Conservation (phyloP, 2,888 invertebrate species). For the Theretra japonica region DNA sequence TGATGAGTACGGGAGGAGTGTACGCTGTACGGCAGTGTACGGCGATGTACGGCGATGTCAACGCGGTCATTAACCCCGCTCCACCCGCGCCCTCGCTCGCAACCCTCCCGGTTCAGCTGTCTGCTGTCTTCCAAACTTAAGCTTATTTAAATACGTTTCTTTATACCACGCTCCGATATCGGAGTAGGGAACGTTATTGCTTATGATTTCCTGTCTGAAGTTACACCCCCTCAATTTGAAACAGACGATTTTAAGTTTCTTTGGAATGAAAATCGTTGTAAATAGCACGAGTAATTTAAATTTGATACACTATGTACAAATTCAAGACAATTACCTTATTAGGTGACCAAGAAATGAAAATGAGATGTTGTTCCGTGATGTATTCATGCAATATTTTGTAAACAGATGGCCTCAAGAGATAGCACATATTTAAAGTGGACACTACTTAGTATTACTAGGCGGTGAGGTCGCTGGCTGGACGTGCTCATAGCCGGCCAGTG, state of each 20-base stretch:
- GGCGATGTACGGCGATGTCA: conserved; percentile 48
- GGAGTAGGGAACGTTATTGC: neutral
- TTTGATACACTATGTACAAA: no score
- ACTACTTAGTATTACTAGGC: conserved; percentile 9
- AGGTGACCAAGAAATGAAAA: no score
- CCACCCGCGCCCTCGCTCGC: conserved; percentile 49
- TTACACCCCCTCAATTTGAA: neutral
- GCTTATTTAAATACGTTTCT: conserved; percentile 11
- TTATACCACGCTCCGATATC: neutral
- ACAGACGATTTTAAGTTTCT: neutral
- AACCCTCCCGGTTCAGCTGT: conserved; percentile 47
- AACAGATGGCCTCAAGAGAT: neutral
- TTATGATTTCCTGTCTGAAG: neutral
- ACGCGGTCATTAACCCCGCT: conserved; percentile 64
- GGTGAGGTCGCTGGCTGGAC: neutral
- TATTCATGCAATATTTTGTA: neutral
- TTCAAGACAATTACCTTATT: no score
- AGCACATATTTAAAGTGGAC: neutral
- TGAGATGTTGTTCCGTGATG: no score
- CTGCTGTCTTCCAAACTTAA: conserved; percentile 26
- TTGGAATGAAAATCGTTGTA: no score
- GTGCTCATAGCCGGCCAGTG: conserved; percentile 9
- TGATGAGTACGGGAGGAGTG: conserved; percentile 17
- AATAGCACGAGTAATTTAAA: no score
- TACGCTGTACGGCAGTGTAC: conserved; percentile 18